Base-by-base conservation (phyloP, 2,888 invertebrate genomes). In the Elegia similella region DNA sequence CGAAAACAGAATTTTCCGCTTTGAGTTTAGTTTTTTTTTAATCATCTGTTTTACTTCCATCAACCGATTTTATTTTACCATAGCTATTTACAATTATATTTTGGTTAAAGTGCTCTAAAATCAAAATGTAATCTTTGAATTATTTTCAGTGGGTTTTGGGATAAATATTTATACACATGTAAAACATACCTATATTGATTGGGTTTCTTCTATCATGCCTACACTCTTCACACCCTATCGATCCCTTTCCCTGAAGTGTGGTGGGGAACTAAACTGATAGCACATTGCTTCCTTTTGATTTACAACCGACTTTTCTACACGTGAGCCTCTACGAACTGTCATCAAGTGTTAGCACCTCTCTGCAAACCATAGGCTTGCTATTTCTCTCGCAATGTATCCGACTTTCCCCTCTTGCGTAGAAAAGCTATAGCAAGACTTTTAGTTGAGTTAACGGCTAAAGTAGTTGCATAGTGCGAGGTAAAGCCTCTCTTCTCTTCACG, bases 41-140 rank as follows among this genome's bases (percentile, higher is more conserved):
- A 10, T 10, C 23, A 30, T 43, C 32, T 7, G 12, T 52, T n/a
- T 52, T 38, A 38, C 30, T 23, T 23, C 2, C 2, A 23, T 23
- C 17, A 38, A 17, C 38, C 10, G 3, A 13, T 38, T 52, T 52
- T 13, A n/a, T 52, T 52, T 52, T 13, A 38, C n/a, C 38, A 38
- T 38, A 38, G 38, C 38, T 38, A 38, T 12, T 16, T 38, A 13
- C n/a, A 13, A 15, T 13, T 29, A 29, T 43, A 5, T 8, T 55
- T 55, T 32, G 46, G 55, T 44, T 16, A 13, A 44, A 34, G 1
- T 43, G 56, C 55, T 44, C 57, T 17, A 42, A 23, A 66, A 68
- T 76, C 78, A 72, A 55, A 47, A 55, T 47, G 38, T 76, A 77
- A 80, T 80, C 83, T 81, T 80, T 78, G 82, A 72, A 77, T 63